A percentile compares a stretch with the other conserved stretches of the same genome.
Evolutionary conservation across 1,140 invertebrate species (phyloP).

Genomic region (Dreissena rostriformis): DNA sequence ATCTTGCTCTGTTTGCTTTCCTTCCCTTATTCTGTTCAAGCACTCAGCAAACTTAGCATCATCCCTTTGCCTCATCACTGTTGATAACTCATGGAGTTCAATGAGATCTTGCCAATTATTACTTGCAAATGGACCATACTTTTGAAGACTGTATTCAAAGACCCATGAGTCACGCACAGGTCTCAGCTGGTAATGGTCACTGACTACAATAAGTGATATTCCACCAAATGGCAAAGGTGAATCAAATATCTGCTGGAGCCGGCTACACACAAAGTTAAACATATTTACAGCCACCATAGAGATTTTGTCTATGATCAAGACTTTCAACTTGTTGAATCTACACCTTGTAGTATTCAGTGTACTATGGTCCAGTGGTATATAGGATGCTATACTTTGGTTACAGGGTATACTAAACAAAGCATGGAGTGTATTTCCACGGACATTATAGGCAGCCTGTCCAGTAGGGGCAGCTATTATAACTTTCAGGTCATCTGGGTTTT

Average conservation of each 20-base stretch:
- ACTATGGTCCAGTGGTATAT: conserved; percentile 27
- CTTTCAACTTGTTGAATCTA: conserved; percentile 18
- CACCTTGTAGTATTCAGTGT: conserved; percentile 34
- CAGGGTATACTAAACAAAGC: conserved; percentile 45
- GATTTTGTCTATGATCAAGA: conserved; percentile 52
- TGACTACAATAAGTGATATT: neutral
- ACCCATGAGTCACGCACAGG: conserved; percentile 33
- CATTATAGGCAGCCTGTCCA: conserved; percentile 60
- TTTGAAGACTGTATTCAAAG: neutral
- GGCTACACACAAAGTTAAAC: conserved; percentile 45
- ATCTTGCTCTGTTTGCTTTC: conserved; percentile 40
- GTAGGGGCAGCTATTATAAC: conserved; percentile 56
- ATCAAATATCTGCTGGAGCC: conserved; percentile 43
- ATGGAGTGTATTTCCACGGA: conserved; percentile 57
- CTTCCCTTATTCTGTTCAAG: conserved; percentile 58
- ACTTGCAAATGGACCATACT: conserved; percentile 33
- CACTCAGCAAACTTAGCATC: conserved; percentile 52
- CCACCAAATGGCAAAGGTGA: conserved; percentile 21
- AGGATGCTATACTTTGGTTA: conserved; percentile 37
- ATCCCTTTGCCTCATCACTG: conserved; percentile 61
- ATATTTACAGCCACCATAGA: conserved; percentile 57
- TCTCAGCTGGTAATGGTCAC: conserved; percentile 19
- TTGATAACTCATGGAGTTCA: conserved; percentile 51
- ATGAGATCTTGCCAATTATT: conserved; percentile 51
- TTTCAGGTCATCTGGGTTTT: conserved; percentile 60